A percentile compares a stretch with the other conserved stretches of the same genome.
These are phyloP conservation scores for Pegea sp. DNA, from an alignment of 23 tunicate species.

Conservation along the genomic window DNA sequence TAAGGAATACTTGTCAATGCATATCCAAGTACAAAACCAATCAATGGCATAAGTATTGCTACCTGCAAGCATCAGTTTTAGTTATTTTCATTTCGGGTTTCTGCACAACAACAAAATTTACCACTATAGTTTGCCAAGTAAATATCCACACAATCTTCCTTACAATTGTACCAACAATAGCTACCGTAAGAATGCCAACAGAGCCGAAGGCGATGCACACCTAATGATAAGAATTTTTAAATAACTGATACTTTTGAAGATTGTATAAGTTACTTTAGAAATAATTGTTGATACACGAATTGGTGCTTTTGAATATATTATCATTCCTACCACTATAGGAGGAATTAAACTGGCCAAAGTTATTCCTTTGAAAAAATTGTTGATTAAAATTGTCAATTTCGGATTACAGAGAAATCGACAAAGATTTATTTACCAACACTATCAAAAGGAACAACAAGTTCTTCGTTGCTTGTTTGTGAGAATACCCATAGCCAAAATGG, in stretches of 20 bases:
- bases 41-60: constrained; percentile 19
- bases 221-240: no score
- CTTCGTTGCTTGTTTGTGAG: constrained; percentile 1
- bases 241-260: no score
- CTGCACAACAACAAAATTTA: no score
- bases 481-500: constrained; percentile 45
- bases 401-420: not conserved
- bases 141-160: constrained; percentile 9
- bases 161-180: constrained; percentile 7
- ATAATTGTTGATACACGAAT: not conserved
- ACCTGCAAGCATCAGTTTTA: no score
- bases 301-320: constrained; percentile 3
- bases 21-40: constrained; percentile 14
- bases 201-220: constrained; percentile 13
- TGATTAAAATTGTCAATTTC: not conserved
- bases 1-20: constrained; percentile 14
- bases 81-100: no score
- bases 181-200: constrained; percentile 2
- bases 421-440: constrained; percentile 5
- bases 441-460: constrained; percentile 9
- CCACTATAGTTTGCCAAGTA: constrained; percentile 34
- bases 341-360: constrained; percentile 15
- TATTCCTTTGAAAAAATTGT: constrained; percentile 13
- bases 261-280: not conserved
- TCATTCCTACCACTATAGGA: constrained; percentile 32